Base-by-base conservation (phyloP, 2,113 vertebrate species). In the Catharus bicknelli region DNA sequence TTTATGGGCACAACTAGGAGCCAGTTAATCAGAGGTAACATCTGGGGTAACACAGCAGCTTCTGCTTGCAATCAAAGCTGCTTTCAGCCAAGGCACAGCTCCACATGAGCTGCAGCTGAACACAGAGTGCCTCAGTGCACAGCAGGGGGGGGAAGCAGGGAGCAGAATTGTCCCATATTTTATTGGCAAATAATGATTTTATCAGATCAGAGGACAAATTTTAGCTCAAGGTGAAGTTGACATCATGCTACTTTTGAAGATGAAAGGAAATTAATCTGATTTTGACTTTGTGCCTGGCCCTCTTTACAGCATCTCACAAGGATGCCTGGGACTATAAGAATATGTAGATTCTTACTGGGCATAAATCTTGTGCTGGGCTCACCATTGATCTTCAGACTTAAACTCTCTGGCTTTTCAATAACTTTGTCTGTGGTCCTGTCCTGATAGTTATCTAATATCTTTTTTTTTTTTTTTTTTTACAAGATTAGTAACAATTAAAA, bases 171-270 rank as follows among this genome's bases (percentile, higher is more conserved):
- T 36, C 32, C 57, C 14, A 7, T 43, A n/a, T 93, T 88, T 92
- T 88, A 86, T 77, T 78, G 83, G 73, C 57, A 96, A 86, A 90
- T 84, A 86, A 86, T 59, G 61, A 67, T 84, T 88, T 92, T 58
- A 90, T 89, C 61, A 62, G 51, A 83, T 59, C 53, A 81, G 61
- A 84, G 80, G 61, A 69, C 36, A 81, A 74, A 86, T 70, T 77
- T 69, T 47, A 89, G 73, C 68, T 94, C 73, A 93, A 86, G 70
- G 55, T 92, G 55, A 93, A 78, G 61, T 13, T 81, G 66, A 45
- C 45, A 87, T 30, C 36, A 36, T 29, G 21, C 17, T 72, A 40
- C 64, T 78, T 92, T 55, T 83, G 68, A 84, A 92, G 62, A 90
- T 45, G 32, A 88, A 90, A 81, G 36, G 64, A 88, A 93, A 86